Conservation (phyloP, 2,113 vertebrate genomes). For the Callaeas wilsoni region DNA sequence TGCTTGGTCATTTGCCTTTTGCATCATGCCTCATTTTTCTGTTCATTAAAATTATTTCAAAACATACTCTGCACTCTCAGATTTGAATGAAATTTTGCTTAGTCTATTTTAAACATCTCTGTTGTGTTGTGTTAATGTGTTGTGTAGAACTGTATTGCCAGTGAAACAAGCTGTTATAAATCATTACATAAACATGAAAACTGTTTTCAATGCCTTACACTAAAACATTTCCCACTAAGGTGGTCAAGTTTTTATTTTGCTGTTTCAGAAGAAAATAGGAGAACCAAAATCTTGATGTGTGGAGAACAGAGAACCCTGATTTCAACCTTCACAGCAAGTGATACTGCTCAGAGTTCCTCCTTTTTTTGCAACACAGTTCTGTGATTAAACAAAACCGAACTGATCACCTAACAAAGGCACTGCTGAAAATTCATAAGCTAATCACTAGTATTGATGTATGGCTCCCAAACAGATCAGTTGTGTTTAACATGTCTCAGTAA, state of each 20-base stretch:
- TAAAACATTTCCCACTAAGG: neutral
- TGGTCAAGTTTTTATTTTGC: neutral
- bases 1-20: neutral
- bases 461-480: neutral
- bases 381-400: neutral
- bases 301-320: neutral
- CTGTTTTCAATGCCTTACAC: neutral
- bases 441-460: fast-evolving
- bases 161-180: neutral
- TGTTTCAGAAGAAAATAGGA: neutral
- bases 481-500: neutral
- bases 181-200: neutral
- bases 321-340: neutral
- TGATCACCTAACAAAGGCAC: neutral
- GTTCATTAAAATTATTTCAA: neutral
- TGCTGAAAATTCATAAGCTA: neutral
- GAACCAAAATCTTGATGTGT: neutral
- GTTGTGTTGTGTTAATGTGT: neutral
- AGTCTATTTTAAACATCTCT: neutral
- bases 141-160: neutral
- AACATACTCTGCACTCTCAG: neutral
- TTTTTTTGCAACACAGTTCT: neutral
- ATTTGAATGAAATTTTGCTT: neutral
- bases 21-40: neutral
- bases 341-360: neutral